Base-by-base conservation (phyloP, 1,140 invertebrate genomes). In the Halesus radiatus region DNA sequence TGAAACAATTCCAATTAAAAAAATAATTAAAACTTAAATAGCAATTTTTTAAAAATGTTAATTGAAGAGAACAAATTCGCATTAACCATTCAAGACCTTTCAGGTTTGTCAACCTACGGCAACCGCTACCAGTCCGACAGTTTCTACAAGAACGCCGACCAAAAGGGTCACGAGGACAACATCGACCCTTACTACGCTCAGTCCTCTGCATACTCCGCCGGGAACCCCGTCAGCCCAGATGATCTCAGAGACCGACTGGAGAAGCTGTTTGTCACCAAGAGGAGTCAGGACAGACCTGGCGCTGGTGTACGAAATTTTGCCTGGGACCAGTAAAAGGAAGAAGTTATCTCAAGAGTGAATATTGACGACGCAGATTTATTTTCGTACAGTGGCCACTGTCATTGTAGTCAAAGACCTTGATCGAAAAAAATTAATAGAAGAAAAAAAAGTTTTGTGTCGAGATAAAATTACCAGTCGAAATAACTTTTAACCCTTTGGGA, bases 271-370 rank as follows among this genome's bases (percentile, higher is more conserved):
- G 83, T 88, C 6, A 87, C 88, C 0, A 89, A 89, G 76, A 88
- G 88, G 68, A 87, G 70, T 15, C 87, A 87, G 20, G 86, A 87
- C 0, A 80, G 53, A 0, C 87, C 86, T 66, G 84, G 85, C 6
- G 85, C 86, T 75, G 89, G 87, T 18, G 88, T 87, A 6, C 88
- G 91, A 83, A 92, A 92, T 83, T 92, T 91, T 80, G 89, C 89
- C 7, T 92, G 91, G 91, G 91, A 84, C 80, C 84, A 86, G 60
- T 84, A 84, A 73, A 84, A 79, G 82, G 58, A n/a, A 60, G 22
- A 45, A 45, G 5, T 6, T 6, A 6, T 32, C 7, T 32, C 0
- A 7, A 7, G 32, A 32, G 37, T 45, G 8, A 45, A 45, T 45
- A 13, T 1, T 13, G 5, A 13, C 8, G 10, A 45, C 1, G 8